These are phyloP conservation scores for Taphrorychus bicolor DNA, from an alignment of 2,888 invertebrate genomes.

Conservation along the genomic window DNA sequence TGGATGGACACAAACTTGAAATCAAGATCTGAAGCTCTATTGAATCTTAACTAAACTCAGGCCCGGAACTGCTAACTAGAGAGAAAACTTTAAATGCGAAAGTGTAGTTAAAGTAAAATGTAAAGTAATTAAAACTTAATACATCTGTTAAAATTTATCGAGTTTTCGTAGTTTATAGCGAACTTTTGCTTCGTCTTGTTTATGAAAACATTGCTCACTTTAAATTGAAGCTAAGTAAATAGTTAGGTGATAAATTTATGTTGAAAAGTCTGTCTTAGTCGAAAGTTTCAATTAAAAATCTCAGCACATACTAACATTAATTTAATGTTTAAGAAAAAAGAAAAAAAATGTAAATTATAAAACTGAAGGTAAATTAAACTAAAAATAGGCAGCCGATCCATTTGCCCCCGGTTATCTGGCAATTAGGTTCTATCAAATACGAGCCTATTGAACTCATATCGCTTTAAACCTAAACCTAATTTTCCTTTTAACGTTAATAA, in stretches of 20 bases:
- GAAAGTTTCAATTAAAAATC: too few relatives aligned
- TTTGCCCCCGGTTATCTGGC: not conserved
- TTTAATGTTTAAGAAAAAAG: too few relatives aligned
- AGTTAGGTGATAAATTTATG: not conserved
- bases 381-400: too few relatives aligned
- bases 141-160: constrained; percentile 21
- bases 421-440: not conserved
- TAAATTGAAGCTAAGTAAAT: constrained; percentile 2
- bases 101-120: constrained; percentile 23
- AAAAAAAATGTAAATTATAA: too few relatives aligned
- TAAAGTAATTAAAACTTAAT: constrained; percentile 35
- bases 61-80: constrained; percentile 5
- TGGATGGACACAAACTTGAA: not conserved
- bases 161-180: constrained; percentile 11
- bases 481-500: not conserved
- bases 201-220: constrained; percentile 4
- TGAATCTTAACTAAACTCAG: not conserved
- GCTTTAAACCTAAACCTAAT: not conserved
- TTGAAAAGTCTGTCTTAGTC: too few relatives aligned
- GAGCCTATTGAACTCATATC: not conserved
- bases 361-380: too few relatives aligned
- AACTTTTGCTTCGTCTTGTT: constrained; percentile 1
- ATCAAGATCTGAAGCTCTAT: not conserved
- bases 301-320: too few relatives aligned
- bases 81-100: constrained; percentile 20